Evolutionary conservation across 2,113 vertebrate species (phyloP), one percentile per base, ranked within the genome.

Genomic region (Tetrao urogallus): DNA sequence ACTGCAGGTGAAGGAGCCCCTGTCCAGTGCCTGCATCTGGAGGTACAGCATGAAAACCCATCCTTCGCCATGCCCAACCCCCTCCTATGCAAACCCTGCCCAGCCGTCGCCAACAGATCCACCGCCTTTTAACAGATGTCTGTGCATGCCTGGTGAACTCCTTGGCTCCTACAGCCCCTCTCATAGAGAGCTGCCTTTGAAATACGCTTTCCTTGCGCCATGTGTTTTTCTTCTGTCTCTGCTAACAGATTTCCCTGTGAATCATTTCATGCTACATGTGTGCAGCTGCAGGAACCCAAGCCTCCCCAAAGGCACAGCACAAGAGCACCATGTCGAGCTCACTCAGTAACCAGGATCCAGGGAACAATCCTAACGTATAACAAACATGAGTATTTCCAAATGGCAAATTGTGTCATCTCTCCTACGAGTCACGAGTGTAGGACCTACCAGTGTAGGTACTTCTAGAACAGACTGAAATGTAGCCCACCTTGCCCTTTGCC

Each of bases 311-410:
- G 54, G 52, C 16, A 1, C 3, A 30, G 38, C 77, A 3, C 32
- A 58, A 71, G 28, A 27, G 60, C 30, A 77, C 70, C 71, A 11
- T 17, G n/a, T 64, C 64, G 60, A 82, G 72, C n/a, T 88, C 32
- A 80, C 24, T 70, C 76, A 74, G 2, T 61, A 66, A 73, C 48
- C 40, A 40, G 19, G 30, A 73, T 50, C 19, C 30, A 63, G 75
- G 91, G 57, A 75, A 87, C 17, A 24, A 67, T 30, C 22, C 40
- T 30, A 71, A 47, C 14, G 56, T 57, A n/a, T 43, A 63, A 80
- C 22, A 92, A 80, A 48, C 21, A 28, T 34, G 34, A 42, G 11
- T 17, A 48, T 88, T 95, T 80, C 42, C 34, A 93, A 89, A 82
- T 8, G 19, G 11, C 32, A 47, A 27, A 9, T 17, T 38, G 7